Conservation (phyloP, 2,113 vertebrate genomes). For the Ia io region DNA sequence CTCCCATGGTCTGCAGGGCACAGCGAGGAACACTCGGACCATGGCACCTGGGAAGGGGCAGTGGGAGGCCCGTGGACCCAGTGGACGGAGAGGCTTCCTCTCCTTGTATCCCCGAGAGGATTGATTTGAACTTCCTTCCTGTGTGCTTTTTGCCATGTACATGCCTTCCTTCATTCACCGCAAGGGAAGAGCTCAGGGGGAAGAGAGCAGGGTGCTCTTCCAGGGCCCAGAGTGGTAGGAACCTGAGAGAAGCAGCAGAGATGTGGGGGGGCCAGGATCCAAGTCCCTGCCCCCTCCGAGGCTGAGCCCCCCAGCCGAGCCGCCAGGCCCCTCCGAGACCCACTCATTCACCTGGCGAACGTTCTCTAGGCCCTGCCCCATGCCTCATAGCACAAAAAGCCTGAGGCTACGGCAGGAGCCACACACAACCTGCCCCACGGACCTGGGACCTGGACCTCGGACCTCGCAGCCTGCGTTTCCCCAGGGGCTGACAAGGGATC, state of each 20-base stretch:
- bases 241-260: not conserved
- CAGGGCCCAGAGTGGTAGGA: not conserved
- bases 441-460: too few relatives aligned
- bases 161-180: not conserved
- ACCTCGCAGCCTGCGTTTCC: not conserved
- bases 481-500: not conserved
- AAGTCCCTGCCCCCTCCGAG: not conserved
- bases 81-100: not conserved
- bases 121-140: not conserved
- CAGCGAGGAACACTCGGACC: fast-evolving
- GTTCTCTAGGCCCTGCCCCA: not conserved
- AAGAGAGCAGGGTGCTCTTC: not conserved
- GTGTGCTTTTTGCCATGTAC: not conserved
- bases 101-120: not conserved
- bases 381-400: not conserved
- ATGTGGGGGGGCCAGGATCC: not conserved
- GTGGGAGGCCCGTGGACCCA: not conserved
- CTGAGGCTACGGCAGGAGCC: not conserved
- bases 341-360: not conserved
- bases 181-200: not conserved
- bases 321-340: not conserved
- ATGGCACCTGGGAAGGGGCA: not conserved
- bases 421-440: too few relatives aligned
- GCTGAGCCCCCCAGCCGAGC: too few relatives aligned
- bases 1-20: fast-evolving